Percentiles rank a stretch among this genome's conserved stretches.
These are phyloP conservation scores for Mesoligia furuncula DNA, from an alignment of 2,888 invertebrate species.

Conservation along the genomic window DNA sequence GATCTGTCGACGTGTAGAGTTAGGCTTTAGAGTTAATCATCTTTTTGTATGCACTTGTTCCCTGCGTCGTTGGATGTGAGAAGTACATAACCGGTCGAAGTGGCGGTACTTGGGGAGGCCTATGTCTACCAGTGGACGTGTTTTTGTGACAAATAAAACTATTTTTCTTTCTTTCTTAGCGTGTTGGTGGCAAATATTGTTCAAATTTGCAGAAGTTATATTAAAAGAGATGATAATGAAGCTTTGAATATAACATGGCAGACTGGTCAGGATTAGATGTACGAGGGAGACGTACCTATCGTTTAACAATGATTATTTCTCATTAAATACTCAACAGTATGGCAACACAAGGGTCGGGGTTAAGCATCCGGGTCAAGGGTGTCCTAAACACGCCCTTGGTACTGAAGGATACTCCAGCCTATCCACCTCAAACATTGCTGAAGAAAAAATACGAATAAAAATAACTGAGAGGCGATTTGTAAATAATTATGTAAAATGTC, in stretches of 20 bases:
- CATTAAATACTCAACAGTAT: neutral
- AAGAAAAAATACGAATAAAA: neutral
- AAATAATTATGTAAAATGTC: neutral
- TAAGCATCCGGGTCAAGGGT: neutral
- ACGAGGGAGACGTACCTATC: too few species aligned
- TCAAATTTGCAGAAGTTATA: neutral
- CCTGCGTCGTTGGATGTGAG: too few species aligned
- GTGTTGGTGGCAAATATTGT: neutral
- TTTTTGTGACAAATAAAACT: neutral
- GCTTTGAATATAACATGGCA: neutral
- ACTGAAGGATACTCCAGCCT: neutral
- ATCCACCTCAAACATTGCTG: neutral
- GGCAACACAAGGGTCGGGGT: neutral
- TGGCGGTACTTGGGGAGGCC: too few species aligned
- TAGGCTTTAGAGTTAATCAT: neutral
- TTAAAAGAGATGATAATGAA: neutral
- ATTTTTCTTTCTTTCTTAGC: neutral
- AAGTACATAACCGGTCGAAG: too few species aligned
- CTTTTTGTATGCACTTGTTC: too few species aligned
- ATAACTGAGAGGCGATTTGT: neutral
- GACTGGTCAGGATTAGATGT: neutral
- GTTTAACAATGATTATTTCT: neutral
- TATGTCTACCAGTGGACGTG: too few species aligned
- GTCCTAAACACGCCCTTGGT: neutral
- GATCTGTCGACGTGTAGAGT: too few species aligned